These are phyloP conservation scores for Dolichomitus sp. DNA, from an alignment of 2,888 invertebrate species.

Conservation along the genomic window DNA sequence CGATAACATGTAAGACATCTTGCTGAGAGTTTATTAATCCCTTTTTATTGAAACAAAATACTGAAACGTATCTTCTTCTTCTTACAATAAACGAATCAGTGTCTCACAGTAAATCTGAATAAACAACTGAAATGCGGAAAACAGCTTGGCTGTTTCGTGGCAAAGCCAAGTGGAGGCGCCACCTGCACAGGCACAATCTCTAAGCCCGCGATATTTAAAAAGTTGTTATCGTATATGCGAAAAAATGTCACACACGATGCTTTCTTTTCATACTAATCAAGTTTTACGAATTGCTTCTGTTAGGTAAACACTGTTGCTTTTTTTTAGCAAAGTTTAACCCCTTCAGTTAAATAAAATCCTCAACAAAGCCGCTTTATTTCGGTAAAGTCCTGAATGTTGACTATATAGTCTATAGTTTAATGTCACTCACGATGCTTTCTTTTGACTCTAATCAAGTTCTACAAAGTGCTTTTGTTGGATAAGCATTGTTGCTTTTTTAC, in stretches of 20 bases:
- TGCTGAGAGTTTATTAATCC: conserved; percentile 74
- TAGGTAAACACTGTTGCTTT: not conserved
- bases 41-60: conserved; percentile 5
- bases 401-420: not conserved
- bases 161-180: not conserved
- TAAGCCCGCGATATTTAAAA: not conserved
- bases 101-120: not conserved
- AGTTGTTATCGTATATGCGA: not conserved
- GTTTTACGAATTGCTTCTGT: not conserved
- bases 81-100: not conserved
- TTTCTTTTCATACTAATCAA: not conserved
- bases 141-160: not conserved
- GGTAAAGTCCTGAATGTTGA: no score
- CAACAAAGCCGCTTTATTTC: no score
- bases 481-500: not conserved
- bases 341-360: not conserved
- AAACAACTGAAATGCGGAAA: not conserved
- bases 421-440: not conserved
- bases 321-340: not conserved
- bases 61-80: not conserved
- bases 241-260: not conserved
- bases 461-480: not conserved
- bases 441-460: not conserved
- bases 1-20: conserved; percentile 99
- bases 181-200: not conserved